These are phyloP conservation scores for Machimus rusticus DNA, from an alignment of 2,888 invertebrate species.

Conservation along the genomic window DNA sequence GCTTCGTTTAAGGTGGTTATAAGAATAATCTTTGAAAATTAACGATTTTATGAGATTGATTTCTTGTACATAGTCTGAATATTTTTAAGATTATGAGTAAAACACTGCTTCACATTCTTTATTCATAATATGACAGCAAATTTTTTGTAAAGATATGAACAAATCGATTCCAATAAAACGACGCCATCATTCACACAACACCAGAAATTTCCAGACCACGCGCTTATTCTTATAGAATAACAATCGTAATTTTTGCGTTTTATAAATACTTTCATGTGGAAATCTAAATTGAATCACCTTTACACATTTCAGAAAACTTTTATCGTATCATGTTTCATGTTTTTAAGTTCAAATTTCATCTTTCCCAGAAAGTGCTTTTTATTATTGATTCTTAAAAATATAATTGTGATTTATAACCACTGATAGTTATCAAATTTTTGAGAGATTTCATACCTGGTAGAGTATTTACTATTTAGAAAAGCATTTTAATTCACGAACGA, in stretches of 20 bases:
- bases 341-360: not conserved
- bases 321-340: not conserved
- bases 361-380: not conserved
- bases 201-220: not conserved
- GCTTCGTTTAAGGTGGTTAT: no score
- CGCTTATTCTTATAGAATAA: not conserved
- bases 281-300: not conserved
- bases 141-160: not conserved
- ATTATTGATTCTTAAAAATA: not conserved
- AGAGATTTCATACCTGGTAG: not conserved
- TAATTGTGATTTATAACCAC: not conserved
- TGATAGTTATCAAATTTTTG: not conserved
- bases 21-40: no score
- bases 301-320: not conserved
- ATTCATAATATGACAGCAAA: no score
- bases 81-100: no score
- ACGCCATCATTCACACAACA: not conserved
- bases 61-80: no score
- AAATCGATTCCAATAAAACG: not conserved
- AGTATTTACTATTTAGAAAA: not conserved
- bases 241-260: not conserved
- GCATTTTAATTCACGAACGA: no score
- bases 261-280: not conserved
- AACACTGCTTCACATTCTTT: no score
- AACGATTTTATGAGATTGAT: no score